Conservation (phyloP, 2,888 invertebrate genomes). For the Magallana nippona region DNA sequence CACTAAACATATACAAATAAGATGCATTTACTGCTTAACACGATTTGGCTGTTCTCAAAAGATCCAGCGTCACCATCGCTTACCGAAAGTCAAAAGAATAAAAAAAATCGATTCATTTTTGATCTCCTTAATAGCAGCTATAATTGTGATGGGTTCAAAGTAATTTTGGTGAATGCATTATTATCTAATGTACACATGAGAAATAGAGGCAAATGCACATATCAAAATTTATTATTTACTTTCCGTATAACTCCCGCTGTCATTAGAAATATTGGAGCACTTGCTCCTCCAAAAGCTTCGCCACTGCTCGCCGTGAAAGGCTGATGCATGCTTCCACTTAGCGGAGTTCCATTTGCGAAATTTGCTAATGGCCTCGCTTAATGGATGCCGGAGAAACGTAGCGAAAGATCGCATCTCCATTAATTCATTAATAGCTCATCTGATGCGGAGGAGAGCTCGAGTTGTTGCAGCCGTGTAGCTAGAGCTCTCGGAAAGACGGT, state of each 20-base stretch:
- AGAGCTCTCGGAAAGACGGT: too few relatives aligned
- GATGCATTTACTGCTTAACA: constrained; percentile 69
- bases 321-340: constrained; percentile 45
- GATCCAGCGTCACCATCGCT: constrained; percentile 63
- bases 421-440: constrained; percentile 51
- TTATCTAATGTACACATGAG: constrained; percentile 69
- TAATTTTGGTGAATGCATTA: constrained; percentile 69
- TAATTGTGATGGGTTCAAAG: constrained; percentile 68
- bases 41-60: constrained; percentile 68
- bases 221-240: constrained; percentile 58
- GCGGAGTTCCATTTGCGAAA: constrained; percentile 47
- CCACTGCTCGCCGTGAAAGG: constrained; percentile 24
- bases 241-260: constrained; percentile 44
- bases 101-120: constrained; percentile 68
- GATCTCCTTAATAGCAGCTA: constrained; percentile 69
- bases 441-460: not conserved
- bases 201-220: constrained; percentile 60
- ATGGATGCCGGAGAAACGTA: constrained; percentile 32
- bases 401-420: constrained; percentile 48
- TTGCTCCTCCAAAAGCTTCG: constrained; percentile 2
- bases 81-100: constrained; percentile 68
- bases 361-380: constrained; percentile 50
- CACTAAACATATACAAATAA: constrained; percentile 57
- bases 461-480: too few relatives aligned
- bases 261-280: constrained; percentile 53